These are phyloP conservation scores for Cydia fagiglandana DNA, from an alignment of 1,140 invertebrate species.

Conservation along the genomic window DNA sequence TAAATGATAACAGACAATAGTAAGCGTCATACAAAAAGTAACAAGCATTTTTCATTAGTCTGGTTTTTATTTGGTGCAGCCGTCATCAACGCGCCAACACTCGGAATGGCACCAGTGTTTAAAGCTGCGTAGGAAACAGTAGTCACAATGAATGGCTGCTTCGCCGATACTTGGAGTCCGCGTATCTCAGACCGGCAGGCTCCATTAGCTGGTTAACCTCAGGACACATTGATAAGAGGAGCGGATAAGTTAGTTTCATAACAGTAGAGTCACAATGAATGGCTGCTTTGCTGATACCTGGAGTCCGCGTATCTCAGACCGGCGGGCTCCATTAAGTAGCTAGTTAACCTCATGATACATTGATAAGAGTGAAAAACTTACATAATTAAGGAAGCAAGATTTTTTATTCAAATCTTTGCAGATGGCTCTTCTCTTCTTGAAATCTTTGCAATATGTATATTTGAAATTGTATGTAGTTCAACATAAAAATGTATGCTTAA, in stretches of 20 bases:
- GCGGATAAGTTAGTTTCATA: conserved; percentile 35
- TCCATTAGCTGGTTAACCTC: conserved; percentile 54
- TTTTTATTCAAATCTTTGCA: too few species aligned
- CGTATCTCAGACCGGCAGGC: conserved; percentile 60
- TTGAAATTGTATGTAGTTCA: too few species aligned
- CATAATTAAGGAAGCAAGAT: too few species aligned
- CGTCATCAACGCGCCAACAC: not conserved
- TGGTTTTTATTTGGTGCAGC: not conserved
- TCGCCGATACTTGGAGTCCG: conserved; percentile 41
- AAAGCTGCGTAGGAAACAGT: conserved; percentile 40
- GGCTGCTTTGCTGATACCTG: conserved; percentile 46
- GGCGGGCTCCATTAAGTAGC: conserved; percentile 64
- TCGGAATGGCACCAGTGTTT: conserved; percentile 23
- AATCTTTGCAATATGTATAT: too few species aligned
- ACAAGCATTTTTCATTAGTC: too few species aligned
- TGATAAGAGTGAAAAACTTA: not conserved
- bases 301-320: conserved; percentile 52
- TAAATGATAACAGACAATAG: too few species aligned
- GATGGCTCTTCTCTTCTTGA: too few species aligned
- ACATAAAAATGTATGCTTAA: too few species aligned
- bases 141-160: conserved; percentile 54
- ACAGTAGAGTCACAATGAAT: conserved; percentile 50
- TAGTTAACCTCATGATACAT: conserved; percentile 36
- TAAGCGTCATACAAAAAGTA: too few species aligned
- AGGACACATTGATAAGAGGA: conserved; percentile 29